Percentiles rank a stretch among this genome's conserved stretches.
Evolutionary conservation across 2,113 vertebrate genomes (phyloP).

Genomic region (Chlorodrepanis virens): DNA sequence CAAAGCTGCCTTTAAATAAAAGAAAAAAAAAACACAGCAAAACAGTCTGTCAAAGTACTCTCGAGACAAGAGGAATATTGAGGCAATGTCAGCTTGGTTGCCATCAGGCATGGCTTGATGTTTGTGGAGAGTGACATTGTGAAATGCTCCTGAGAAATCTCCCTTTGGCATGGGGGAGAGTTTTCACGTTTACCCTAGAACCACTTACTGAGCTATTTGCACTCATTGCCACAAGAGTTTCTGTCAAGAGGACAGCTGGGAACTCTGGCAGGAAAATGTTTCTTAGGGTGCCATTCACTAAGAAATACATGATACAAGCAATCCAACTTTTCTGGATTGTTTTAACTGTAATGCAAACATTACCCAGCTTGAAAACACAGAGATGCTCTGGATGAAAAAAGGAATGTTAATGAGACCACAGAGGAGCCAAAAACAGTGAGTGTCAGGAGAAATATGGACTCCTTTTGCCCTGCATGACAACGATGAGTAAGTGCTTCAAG

Average conservation of each 20-base stretch:
- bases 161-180: slow-evolving; percentile 22
- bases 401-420: background rate
- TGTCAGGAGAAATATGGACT: background rate
- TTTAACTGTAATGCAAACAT: background rate
- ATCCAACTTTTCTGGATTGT: background rate
- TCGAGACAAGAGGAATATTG: background rate
- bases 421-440: background rate
- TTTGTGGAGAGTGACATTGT: slow-evolving; percentile 61
- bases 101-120: slow-evolving; percentile 41
- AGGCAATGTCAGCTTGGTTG: slow-evolving; percentile 25
- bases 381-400: background rate
- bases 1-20: slow-evolving; percentile 11
- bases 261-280: slow-evolving; percentile 14
- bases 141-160: slow-evolving; percentile 64
- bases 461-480: background rate
- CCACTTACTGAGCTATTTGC: slow-evolving; percentile 64
- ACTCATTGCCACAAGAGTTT: slow-evolving; percentile 55
- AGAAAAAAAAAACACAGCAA: background rate
- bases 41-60: slow-evolving; percentile 21
- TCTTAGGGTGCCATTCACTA: slow-evolving; percentile 5
- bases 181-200: slow-evolving; percentile 60
- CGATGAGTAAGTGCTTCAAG: background rate
- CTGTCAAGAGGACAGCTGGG: slow-evolving; percentile 58
- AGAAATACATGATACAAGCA: background rate
- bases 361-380: background rate